Percentiles rank a stretch among this genome's conserved stretches.
Conservation (phyloP, 2,113 vertebrate species). For the Xiphorhynchus elegans region DNA sequence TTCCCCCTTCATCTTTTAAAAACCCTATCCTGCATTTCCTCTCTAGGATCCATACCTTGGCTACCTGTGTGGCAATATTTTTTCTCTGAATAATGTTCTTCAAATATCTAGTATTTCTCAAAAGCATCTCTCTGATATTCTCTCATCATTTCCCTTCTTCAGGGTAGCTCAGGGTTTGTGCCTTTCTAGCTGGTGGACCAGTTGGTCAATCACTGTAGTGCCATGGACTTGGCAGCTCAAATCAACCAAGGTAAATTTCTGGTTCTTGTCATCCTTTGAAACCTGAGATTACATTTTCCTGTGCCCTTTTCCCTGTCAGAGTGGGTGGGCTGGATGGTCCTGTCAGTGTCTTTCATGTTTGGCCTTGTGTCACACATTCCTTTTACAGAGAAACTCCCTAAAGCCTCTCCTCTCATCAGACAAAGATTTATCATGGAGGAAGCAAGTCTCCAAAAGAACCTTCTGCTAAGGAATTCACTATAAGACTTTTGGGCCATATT, state of each 20-base stretch:
- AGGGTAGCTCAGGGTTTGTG: neutral
- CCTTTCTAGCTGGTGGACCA: neutral
- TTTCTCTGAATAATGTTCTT: neutral
- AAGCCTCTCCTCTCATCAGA: neutral
- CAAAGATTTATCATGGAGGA: neutral
- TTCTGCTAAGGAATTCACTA: neutral
- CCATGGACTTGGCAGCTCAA: neutral
- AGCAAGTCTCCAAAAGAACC: neutral
- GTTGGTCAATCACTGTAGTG: neutral
- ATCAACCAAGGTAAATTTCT: neutral
- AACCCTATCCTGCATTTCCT: neutral
- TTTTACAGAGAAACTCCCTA: neutral
- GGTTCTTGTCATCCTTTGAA: neutral
- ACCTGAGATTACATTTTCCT: neutral
- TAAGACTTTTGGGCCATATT: neutral
- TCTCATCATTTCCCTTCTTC: neutral
- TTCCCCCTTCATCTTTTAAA: neutral
- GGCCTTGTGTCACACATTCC: neutral
- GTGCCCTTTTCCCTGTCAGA: neutral
- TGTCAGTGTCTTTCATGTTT: neutral
- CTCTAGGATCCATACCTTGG: neutral
- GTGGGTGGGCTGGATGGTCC: rapidly evolving
- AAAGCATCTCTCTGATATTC: neutral
- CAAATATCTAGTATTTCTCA: neutral
- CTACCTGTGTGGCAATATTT: neutral